phyloP scores from a whole-genome alignment of 1,140 invertebrate genomes.

The Drosophila varians region DNA sequence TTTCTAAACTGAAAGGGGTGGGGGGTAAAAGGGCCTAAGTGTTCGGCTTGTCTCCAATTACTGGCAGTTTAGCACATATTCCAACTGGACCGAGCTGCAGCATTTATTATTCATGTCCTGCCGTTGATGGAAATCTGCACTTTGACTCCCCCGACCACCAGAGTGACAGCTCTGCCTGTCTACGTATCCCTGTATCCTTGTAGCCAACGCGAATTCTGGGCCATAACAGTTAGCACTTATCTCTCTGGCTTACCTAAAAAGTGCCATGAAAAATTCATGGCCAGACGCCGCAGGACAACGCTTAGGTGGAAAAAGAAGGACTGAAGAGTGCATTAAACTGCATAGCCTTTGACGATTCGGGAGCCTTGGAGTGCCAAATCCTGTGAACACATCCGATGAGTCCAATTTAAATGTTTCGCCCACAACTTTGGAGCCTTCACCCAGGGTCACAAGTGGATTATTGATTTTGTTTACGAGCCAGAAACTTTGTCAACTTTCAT shows the following conservation, averaged over 20 bases:
- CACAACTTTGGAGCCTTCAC: constrained; percentile 30
- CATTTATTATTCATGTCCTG: constrained; percentile 68
- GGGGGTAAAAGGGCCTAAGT: constrained; percentile 48
- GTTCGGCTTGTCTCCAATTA: constrained; percentile 71
- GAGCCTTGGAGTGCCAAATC: neutral
- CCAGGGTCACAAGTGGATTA: constrained; percentile 54
- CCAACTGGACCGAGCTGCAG: constrained; percentile 21
- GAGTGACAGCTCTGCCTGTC: constrained; percentile 12
- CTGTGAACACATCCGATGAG: neutral
- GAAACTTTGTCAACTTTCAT: constrained; percentile 50
- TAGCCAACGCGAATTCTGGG: constrained; percentile 19
- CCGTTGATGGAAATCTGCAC: constrained; percentile 2
- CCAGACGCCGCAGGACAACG: constrained; percentile 43
- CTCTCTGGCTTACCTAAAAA: constrained; percentile 37
- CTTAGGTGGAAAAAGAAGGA: constrained; percentile 25
- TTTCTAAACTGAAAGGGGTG: neutral
- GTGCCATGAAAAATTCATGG: constrained; percentile 74
- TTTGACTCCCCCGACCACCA: neutral
- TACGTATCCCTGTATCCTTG: constrained; percentile 38
- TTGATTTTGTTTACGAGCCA: constrained; percentile 59
- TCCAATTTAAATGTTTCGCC: neutral
- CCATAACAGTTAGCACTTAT: constrained; percentile 33
- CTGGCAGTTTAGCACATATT: constrained; percentile 77
- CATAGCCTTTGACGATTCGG: neutral
- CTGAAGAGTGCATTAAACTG: constrained; percentile 1